Base-by-base conservation (phyloP, 2,113 vertebrate species). In the Phyllopteryx taeniolatus region DNA sequence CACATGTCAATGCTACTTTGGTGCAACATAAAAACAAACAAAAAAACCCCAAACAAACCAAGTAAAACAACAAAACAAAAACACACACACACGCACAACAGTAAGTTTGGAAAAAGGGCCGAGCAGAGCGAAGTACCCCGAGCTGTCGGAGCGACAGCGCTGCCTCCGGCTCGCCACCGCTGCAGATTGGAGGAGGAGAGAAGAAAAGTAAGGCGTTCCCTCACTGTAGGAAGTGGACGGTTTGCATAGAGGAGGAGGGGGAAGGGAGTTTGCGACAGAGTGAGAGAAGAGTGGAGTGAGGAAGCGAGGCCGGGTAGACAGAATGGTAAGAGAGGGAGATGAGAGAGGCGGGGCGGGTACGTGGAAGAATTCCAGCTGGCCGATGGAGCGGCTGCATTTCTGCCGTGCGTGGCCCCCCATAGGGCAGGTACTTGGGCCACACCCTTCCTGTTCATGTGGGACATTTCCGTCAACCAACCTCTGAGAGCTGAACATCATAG, bases 381-480 rank as follows among this genome's bases (percentile, higher is more conserved):
- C 94, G 17, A 94, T 92, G 75, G 88, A 94, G 83, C 90, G 91
- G 88, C 95, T 96, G 90, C 92, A 94, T 87, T 91, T 91, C 89
- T 94, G 94, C 51, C 94, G 90, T 76, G 92, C 49, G 49, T 19
- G 89, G 2, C 90, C 91, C 78, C 93, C 72, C 86, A 90, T 27
- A 83, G 83, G 82, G 70, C 68, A 86, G 88, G 43, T 70, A 33
- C 39, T 22, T 0, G 2, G 49, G 49, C 75, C 77, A 57, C 78
- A n/a, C n/a, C 66, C 86, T 3, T 90, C 72, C 47, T 87, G 90
- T 39, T 76, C 79, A 77, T 73, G 69, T 79, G 79, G 84, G 47
- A 85, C 85, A 59, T 91, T 87, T 51, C 91, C 86, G 85, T 95
- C 95, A 93, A 98, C 96, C 93, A 96, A 98, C 97, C 96, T 98